These are phyloP conservation scores for Lipophrys pholis DNA, from an alignment of 2,113 vertebrate genomes.

Conservation along the genomic window DNA sequence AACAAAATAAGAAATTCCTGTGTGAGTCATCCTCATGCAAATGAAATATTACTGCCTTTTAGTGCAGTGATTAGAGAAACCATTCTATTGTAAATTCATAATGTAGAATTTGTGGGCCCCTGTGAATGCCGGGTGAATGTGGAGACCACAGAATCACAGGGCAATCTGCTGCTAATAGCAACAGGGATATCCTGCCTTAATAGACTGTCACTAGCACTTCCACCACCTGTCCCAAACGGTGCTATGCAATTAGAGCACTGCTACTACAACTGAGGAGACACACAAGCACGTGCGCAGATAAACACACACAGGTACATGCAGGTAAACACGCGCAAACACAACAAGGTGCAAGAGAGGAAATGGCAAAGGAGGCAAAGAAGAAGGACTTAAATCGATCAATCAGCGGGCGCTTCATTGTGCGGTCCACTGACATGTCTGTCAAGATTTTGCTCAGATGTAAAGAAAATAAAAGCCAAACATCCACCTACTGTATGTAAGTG, in stretches of 20 bases:
- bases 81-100: conserved; percentile 46
- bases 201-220: conserved; percentile 82
- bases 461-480: conserved; percentile 25
- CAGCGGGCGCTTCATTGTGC: conserved; percentile 23
- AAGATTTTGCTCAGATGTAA: conserved; percentile 25
- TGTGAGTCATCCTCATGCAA: neutral
- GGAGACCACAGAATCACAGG: conserved; percentile 73
- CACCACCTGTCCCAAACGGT: conserved; percentile 75
- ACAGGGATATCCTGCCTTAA: conserved; percentile 83
- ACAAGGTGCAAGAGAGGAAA: conserved; percentile 39
- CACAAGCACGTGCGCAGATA: conserved; percentile 35
- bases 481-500: neutral
- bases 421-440: conserved; percentile 8
- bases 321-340: conserved; percentile 37
- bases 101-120: conserved; percentile 43
- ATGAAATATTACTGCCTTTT: conserved; percentile 6
- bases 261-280: conserved; percentile 69
- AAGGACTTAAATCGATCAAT: conserved; percentile 22
- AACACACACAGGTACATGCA: conserved; percentile 39
- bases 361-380: conserved; percentile 28
- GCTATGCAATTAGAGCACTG: conserved; percentile 80
- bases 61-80: conserved; percentile 37
- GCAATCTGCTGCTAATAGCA: conserved; percentile 82
- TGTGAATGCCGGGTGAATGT: conserved; percentile 66
- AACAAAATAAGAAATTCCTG: neutral